A percentile compares a stretch with the other conserved stretches of the same genome.
These are phyloP conservation scores for Eulemur macaco DNA, from an alignment of 2,113 vertebrate genomes.

Conservation along the genomic window DNA sequence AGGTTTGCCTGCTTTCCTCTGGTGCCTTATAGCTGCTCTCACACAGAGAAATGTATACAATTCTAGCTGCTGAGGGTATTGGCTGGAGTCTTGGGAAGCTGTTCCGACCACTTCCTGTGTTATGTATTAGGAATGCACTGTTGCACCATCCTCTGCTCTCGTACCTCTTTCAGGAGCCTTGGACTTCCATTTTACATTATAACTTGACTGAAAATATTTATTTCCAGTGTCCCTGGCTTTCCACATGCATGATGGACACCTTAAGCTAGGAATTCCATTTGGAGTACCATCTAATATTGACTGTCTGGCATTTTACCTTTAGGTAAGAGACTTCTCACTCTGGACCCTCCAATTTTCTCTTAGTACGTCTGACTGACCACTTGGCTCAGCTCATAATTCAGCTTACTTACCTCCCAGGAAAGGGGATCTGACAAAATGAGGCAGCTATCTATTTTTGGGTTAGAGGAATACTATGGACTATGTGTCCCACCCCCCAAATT, in stretches of 20 bases:
- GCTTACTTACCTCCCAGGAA: neutral
- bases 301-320: neutral
- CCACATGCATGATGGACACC: neutral
- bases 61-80: neutral
- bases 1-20: neutral
- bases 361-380: neutral
- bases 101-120: neutral
- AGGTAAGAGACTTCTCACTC: neutral
- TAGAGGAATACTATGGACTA: neutral
- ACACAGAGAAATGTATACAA: neutral
- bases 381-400: neutral
- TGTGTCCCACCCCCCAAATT: neutral
- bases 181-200: neutral
- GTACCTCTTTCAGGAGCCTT: neutral
- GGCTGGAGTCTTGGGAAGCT: neutral
- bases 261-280: neutral
- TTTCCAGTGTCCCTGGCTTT: conserved; percentile 6
- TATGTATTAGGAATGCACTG: neutral
- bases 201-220: neutral
- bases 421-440: neutral
- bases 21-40: neutral
- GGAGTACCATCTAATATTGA: neutral
- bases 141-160: neutral
- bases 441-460: neutral
- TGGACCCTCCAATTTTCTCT: neutral